Percentiles rank a stretch among this genome's conserved stretches.
These are phyloP conservation scores for Siniperca obscura DNA, from an alignment of 2,797 vertebrate genomes.

Conservation along the genomic window DNA sequence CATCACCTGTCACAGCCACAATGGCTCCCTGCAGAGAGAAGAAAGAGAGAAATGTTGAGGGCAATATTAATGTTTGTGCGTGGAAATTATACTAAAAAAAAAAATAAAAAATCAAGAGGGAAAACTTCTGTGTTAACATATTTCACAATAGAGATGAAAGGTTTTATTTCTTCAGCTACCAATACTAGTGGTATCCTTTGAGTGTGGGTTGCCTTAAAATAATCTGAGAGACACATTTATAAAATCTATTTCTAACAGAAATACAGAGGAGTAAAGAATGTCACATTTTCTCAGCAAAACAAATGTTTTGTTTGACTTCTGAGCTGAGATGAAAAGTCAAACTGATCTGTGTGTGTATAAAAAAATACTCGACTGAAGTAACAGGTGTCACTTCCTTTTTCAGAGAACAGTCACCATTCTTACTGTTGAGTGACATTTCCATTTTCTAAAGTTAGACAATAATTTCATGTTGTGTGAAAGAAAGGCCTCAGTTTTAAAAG, in stretches of 20 bases:
- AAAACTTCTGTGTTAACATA: no score
- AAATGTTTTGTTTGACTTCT: not conserved
- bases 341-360: not conserved
- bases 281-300: not conserved
- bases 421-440: slow-evolving; percentile 27
- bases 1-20: slow-evolving; percentile 96
- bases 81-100: not conserved
- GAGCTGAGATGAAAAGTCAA: not conserved
- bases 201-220: not conserved
- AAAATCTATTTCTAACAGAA: no score
- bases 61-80: not conserved
- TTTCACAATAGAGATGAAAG: not conserved
- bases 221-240: not conserved
- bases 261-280: not conserved
- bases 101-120: not conserved
- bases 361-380: not conserved
- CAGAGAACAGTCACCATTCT: not conserved
- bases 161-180: not conserved
- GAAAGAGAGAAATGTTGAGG: not conserved
- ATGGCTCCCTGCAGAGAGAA: slow-evolving; percentile 90
- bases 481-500: not conserved
- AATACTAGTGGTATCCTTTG: not conserved
- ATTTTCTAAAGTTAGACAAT: slow-evolving; percentile 7
- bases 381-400: not conserved
- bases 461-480: slow-evolving; percentile 24